Conservation (phyloP, 2,113 vertebrate genomes). For the Nothoprocta pentlandii region DNA sequence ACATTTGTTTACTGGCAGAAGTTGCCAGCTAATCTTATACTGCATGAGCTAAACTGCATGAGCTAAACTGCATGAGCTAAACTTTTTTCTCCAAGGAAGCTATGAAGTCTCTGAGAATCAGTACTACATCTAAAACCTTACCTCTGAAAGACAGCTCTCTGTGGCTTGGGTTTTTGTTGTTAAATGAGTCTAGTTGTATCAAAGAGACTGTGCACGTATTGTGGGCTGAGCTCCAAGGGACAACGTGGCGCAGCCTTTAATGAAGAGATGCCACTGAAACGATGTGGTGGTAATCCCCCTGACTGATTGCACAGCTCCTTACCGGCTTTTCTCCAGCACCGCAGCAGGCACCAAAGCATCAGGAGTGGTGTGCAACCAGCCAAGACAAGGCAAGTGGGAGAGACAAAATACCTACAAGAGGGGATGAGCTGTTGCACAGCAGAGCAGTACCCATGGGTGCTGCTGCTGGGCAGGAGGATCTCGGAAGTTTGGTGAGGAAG, state of each 20-base stretch:
- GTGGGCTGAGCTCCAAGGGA: not conserved
- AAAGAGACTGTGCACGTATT: accelerated
- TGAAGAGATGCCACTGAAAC: not conserved
- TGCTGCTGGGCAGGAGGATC: not conserved
- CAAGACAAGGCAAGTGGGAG: not conserved
- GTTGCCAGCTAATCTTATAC: not conserved
- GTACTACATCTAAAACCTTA: not conserved
- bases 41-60: not conserved
- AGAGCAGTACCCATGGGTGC: not conserved
- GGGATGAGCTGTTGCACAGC: accelerated
- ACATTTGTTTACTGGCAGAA: not conserved
- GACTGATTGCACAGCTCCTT: not conserved
- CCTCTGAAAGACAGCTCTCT: not conserved
- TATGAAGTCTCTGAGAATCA: not conserved
- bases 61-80: too few relatives aligned
- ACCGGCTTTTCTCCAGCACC: not conserved
- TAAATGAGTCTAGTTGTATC: not conserved
- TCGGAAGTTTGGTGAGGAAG: not conserved
- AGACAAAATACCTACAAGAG: accelerated
- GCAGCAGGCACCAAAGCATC: not conserved
- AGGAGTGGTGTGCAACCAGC: not conserved
- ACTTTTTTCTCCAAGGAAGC: not conserved
- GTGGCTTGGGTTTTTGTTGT: not conserved
- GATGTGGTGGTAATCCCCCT: not conserved
- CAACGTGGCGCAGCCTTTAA: not conserved